Conservation (phyloP, 2,888 invertebrate species). For the Brachynemurus nebulosus region DNA sequence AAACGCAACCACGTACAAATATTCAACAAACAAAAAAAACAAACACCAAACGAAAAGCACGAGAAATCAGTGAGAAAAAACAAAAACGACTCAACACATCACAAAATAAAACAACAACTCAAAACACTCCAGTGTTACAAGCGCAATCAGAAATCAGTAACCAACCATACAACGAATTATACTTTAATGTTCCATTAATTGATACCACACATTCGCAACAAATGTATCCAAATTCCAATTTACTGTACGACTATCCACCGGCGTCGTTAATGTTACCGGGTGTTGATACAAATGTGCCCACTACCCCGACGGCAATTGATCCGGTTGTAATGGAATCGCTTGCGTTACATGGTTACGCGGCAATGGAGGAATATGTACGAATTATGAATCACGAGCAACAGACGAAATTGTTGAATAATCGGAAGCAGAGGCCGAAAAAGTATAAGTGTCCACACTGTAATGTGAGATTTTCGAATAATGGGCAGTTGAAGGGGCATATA, state of each 20-base stretch:
- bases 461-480: constrained; percentile 88
- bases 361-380: constrained; percentile 59
- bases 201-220: neutral
- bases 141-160: no score
- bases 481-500: constrained; percentile 82
- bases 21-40: neutral
- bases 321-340: constrained; percentile 27
- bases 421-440: constrained; percentile 76
- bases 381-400: constrained; percentile 53
- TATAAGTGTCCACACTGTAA: constrained; percentile 84
- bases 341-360: constrained; percentile 33
- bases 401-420: constrained; percentile 43
- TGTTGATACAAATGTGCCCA: neutral
- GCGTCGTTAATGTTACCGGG: neutral
- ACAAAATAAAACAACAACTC: no score
- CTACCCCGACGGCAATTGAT: constrained; percentile 8
- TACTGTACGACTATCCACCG: neutral
- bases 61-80: no score
- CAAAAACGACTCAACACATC: no score
- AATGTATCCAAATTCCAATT: no score
- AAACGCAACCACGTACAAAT: no score
- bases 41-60: neutral
- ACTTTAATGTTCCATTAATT: neutral
- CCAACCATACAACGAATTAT: neutral
- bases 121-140: no score